Conservation (phyloP, 2,113 vertebrate genomes). For the Chaenogobius annularis region DNA sequence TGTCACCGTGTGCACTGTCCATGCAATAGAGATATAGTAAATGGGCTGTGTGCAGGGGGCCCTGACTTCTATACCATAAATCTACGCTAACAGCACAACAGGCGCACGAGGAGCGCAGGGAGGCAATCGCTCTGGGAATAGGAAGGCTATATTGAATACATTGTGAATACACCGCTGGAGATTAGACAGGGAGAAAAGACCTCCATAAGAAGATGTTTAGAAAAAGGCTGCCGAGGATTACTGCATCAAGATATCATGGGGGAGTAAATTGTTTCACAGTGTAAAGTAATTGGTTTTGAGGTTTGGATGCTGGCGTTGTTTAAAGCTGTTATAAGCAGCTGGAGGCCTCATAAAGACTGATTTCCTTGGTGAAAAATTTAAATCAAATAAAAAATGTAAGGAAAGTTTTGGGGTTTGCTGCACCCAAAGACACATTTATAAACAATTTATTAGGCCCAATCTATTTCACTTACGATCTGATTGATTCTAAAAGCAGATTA, state of each 20-base stretch:
- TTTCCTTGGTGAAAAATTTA: constrained; percentile 47
- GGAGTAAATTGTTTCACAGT: constrained; percentile 62
- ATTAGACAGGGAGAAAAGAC: constrained; percentile 16
- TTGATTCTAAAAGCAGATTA: neutral
- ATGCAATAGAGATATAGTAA: constrained; percentile 75
- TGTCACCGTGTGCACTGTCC: constrained; percentile 65
- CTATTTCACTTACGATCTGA: neutral
- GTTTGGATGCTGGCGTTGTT: constrained; percentile 50
- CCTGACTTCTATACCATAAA: constrained; percentile 72
- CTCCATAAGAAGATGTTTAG: constrained; percentile 43
- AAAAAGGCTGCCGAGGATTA: constrained; percentile 42
- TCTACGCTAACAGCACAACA: constrained; percentile 70
- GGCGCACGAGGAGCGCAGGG: constrained; percentile 38
- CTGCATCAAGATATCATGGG: constrained; percentile 45
- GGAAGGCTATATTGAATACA: constrained; percentile 15
- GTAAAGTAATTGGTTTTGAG: constrained; percentile 57
- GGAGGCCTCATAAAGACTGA: constrained; percentile 43
- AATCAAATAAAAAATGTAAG: constrained; percentile 25
- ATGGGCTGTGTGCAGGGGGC: constrained; percentile 67
- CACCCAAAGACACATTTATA: constrained; percentile 3
- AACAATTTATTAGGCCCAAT: constrained; percentile 4
- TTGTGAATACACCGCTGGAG: constrained; percentile 41
- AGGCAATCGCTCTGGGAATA: constrained; percentile 5
- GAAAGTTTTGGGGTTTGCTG: constrained; percentile 14
- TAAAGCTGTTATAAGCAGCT: constrained; percentile 49